phyloP scores from a whole-genome alignment of 2,888 invertebrate species.

The Syritta pipiens region DNA sequence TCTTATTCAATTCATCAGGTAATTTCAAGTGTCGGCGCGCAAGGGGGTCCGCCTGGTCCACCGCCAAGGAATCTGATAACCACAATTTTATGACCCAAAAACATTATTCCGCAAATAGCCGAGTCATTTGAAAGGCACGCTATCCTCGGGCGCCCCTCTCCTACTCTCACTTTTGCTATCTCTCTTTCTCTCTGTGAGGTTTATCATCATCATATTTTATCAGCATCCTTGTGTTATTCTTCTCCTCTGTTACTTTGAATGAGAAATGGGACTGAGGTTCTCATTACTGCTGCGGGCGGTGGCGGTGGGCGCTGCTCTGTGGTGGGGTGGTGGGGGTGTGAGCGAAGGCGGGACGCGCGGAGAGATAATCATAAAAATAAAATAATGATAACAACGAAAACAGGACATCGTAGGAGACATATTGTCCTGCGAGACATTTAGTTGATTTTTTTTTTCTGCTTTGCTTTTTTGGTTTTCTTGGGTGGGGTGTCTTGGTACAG shows the following conservation, averaged over 20 bases:
- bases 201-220: slow-evolving; percentile 46
- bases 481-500: not conserved
- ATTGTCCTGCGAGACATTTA: slow-evolving; percentile 32
- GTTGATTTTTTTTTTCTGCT: slow-evolving; percentile 3
- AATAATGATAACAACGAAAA: slow-evolving; percentile 19
- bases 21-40: too few relatives aligned
- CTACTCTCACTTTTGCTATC: slow-evolving; percentile 1
- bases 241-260: slow-evolving; percentile 11
- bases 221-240: slow-evolving; percentile 23
- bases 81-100: slow-evolving; percentile 43
- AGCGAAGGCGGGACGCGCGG: not conserved
- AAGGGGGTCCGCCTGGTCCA: not conserved
- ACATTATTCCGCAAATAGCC: slow-evolving; percentile 46
- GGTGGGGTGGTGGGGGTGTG: not conserved
- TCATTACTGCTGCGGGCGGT: not conserved
- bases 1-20: slow-evolving; percentile 54
- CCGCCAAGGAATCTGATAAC: slow-evolving; percentile 22
- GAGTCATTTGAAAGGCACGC: slow-evolving; percentile 27
- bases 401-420: slow-evolving; percentile 38
- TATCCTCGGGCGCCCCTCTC: slow-evolving; percentile 5
- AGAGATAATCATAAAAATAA: slow-evolving; percentile 31
- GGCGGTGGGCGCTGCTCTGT: not conserved
- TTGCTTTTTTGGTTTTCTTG: not conserved
- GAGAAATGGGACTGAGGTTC: slow-evolving; percentile 10
- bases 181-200: not conserved